phyloP scores from a whole-genome alignment of 92 coral and sea anemone genomes.

The Diadumene lineata region DNA sequence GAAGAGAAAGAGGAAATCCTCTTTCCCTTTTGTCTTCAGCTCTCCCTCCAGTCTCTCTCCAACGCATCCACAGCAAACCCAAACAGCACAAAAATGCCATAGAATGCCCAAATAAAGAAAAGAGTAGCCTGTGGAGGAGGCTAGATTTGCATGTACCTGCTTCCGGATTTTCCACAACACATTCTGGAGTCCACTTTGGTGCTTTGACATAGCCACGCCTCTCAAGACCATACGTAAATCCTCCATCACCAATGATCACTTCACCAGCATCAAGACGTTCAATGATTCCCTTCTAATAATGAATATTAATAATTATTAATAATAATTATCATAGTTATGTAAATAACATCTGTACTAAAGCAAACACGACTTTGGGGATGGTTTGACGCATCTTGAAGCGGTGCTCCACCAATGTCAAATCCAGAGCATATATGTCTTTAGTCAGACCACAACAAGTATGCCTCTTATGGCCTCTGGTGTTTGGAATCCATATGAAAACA shows the following conservation, averaged over 20 bases:
- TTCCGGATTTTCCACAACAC: constrained; percentile 1
- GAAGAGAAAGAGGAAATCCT: no score
- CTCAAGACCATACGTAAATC: neutral
- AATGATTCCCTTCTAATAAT: neutral
- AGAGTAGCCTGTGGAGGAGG: neutral
- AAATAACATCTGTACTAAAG: neutral
- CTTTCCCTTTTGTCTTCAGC: no score
- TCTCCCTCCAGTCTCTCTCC: no score
- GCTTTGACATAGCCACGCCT: constrained; percentile 1
- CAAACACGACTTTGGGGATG: neutral
- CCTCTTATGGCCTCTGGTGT: neutral
- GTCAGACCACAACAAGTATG: neutral
- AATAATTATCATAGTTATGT: no score
- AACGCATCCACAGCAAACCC: no score
- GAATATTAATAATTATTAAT: no score
- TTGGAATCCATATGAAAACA: neutral
- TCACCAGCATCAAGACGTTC: constrained; percentile 6
- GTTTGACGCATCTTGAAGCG: neutral
- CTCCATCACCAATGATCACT: constrained; percentile 1
- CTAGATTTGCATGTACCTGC: neutral
- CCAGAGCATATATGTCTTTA: neutral
- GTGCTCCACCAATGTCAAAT: neutral
- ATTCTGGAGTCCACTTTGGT: constrained; percentile 1
- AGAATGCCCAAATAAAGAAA: no score
- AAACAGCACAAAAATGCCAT: no score